Percentiles rank a stretch among this genome's conserved stretches.
Evolutionary conservation across 1,140 invertebrate species (phyloP).

Genomic region (Camponotus pennsylvanicus): DNA sequence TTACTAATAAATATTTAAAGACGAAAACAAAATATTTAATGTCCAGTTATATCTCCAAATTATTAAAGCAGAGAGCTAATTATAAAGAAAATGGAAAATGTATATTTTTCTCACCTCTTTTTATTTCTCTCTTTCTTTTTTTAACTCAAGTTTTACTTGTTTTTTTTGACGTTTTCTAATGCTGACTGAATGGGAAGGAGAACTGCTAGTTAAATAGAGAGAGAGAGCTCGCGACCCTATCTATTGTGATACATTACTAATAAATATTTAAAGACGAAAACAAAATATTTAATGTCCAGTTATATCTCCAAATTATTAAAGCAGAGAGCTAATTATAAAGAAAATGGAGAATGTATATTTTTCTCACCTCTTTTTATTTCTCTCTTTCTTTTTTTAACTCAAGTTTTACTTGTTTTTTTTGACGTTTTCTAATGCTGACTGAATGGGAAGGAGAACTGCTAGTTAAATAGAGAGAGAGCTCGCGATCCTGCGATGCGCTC

Average conservation of each 20-base stretch:
- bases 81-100: not conserved
- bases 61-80: not conserved
- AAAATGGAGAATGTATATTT: not conserved
- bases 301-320: conserved; percentile 6
- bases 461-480: conserved; percentile 3
- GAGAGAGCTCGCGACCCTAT: not conserved
- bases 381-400: not conserved
- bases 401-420: conserved; percentile 1
- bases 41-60: conserved; percentile 5
- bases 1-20: not conserved
- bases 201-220: conserved; percentile 7
- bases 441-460: not conserved
- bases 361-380: not conserved
- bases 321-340: not conserved
- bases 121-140: not conserved
- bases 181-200: not conserved
- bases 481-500: conserved; percentile 4
- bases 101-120: not conserved
- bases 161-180: conserved; percentile 5
- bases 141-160: not conserved
- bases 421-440: not conserved
- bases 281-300: conserved; percentile 3
- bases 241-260: not conserved
- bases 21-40: conserved; percentile 13
- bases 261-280: not conserved